Percentiles rank a stretch among this genome's conserved stretches.
Conservation (phyloP, 2,888 invertebrate species). For the Trachelus iudaicus region DNA sequence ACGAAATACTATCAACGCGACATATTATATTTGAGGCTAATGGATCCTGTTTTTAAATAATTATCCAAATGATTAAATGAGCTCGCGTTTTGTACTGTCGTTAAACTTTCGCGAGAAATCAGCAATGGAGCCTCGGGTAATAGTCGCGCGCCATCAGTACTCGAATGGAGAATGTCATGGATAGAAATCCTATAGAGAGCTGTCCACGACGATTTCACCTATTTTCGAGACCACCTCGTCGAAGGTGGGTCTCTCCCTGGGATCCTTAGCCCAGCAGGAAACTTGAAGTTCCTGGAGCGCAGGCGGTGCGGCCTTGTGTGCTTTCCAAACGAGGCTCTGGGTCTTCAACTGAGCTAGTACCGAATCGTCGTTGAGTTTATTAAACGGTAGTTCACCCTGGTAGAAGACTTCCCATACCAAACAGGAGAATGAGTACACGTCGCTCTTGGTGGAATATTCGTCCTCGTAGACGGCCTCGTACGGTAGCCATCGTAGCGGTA, state of each 20-base stretch:
- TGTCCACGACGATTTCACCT: conserved; percentile 65
- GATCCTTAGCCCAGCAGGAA: conserved; percentile 76
- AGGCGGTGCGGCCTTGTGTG: conserved; percentile 74
- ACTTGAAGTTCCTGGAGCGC: conserved; percentile 72
- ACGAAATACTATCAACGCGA: conserved; percentile 41
- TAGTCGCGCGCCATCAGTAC: background rate
- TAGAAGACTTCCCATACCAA: conserved; percentile 91
- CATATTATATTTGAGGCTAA: conserved; percentile 33
- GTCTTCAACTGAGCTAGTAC: conserved; percentile 75
- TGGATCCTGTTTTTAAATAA: background rate
- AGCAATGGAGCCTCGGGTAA: background rate
- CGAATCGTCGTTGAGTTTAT: conserved; percentile 80
- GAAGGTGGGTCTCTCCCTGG: conserved; percentile 77
- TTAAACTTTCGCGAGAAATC: background rate
- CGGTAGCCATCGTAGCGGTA: conserved; percentile 92
- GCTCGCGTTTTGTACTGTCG: background rate
- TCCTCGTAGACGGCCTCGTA: conserved; percentile 90
- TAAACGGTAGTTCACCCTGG: conserved; percentile 81
- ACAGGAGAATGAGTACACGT: conserved; percentile 91
- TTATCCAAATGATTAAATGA: background rate
- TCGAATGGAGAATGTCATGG: background rate
- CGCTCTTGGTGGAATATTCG: conserved; percentile 92
- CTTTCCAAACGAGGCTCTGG: conserved; percentile 76
- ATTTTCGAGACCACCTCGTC: conserved; percentile 70
- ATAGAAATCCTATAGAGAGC: conserved; percentile 43